These are phyloP conservation scores for Leptodactylus fallax DNA, from an alignment of 2,797 vertebrate genomes.

Conservation along the genomic window DNA sequence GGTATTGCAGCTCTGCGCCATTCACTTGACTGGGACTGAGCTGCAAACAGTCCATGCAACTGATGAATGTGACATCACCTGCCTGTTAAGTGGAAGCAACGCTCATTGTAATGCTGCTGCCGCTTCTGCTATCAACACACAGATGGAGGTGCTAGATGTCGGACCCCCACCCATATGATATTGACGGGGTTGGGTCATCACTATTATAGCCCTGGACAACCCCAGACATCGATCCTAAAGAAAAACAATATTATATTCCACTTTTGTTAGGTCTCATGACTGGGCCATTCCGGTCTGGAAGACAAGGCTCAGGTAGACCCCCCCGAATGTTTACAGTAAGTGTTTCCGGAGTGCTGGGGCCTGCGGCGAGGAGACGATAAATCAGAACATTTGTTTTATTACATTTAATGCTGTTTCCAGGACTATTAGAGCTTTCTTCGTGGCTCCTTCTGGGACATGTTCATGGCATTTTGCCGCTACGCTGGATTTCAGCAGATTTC, in stretches of 20 bases:
- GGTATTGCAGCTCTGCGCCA: too few species aligned
- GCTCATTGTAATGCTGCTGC: too few species aligned
- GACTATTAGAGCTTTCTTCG: neutral
- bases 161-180: too few species aligned
- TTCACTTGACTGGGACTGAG: too few species aligned
- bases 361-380: neutral
- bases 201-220: too few species aligned
- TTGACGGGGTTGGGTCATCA: too few species aligned
- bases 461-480: neutral
- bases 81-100: too few species aligned
- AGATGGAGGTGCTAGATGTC: too few species aligned
- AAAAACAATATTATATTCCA: neutral
- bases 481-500: constrained; percentile 3
- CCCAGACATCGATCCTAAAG: neutral
- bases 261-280: too few species aligned
- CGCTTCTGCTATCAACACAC: too few species aligned
- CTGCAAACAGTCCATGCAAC: too few species aligned
- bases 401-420: constrained; percentile 2
- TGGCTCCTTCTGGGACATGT: neutral
- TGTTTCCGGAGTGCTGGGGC: neutral
- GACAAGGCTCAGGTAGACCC: neutral
- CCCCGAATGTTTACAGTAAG: neutral
- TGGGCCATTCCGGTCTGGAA: neutral
- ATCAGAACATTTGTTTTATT: constrained; percentile 18
- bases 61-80: too few species aligned